Conservation (phyloP, 2,113 vertebrate genomes). For the Deroptyus accipitrinus region DNA sequence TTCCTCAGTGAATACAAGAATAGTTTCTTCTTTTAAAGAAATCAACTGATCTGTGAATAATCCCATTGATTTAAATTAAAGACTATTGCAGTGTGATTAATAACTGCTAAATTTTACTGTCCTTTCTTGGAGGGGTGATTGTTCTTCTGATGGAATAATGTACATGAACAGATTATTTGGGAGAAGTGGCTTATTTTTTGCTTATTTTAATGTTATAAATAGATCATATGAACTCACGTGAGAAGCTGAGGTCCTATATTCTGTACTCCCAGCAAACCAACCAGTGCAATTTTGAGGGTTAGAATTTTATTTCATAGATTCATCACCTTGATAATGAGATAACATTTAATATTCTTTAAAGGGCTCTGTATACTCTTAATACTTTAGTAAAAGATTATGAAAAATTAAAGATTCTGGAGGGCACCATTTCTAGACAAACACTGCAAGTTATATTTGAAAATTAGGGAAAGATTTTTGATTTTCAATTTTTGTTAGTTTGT, state of each 20-base stretch:
- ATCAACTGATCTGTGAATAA: slow-evolving; percentile 22
- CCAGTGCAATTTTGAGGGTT: background rate
- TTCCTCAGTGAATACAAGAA: background rate
- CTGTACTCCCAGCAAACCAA: background rate
- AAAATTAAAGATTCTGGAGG: background rate
- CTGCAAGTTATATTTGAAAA: background rate
- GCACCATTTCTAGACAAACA: background rate
- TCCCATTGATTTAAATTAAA: background rate
- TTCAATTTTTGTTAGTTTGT: background rate
- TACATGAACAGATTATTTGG: background rate
- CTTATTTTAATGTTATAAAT: background rate
- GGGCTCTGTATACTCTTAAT: background rate
- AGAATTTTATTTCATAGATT: background rate
- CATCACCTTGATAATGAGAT: background rate
- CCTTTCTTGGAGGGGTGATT: background rate
- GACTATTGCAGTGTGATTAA: background rate
- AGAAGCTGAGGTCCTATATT: background rate
- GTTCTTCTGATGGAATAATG: background rate
- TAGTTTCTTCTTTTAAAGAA: slow-evolving; percentile 14
- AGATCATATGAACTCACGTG: background rate
- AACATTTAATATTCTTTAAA: background rate
- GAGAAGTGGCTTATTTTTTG: background rate
- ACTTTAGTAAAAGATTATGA: background rate
- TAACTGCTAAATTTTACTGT: background rate
- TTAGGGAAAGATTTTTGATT: background rate